phyloP scores from a whole-genome alignment of 2,113 vertebrate genomes.

The Pseudois nayaur region DNA sequence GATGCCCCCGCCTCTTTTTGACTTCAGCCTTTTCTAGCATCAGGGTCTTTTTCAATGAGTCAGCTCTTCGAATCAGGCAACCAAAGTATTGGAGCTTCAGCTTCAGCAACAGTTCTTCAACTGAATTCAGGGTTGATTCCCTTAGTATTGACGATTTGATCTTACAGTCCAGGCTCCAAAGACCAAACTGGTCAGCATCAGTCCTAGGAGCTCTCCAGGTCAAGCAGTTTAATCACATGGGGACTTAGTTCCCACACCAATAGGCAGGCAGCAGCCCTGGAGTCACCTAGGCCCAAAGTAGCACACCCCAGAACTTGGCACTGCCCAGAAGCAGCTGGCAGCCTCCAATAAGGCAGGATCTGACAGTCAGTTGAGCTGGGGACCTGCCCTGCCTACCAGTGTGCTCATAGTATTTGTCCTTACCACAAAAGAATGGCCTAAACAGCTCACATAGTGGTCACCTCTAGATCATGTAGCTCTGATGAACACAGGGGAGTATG shows the following conservation, averaged over 20 bases:
- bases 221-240: not conserved
- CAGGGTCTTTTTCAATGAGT: not conserved
- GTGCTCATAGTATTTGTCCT: not conserved
- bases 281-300: not conserved
- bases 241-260: not conserved
- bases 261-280: not conserved
- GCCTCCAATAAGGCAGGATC: not conserved
- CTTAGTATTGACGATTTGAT: not conserved
- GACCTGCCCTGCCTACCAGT: not conserved
- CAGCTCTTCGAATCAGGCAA: not conserved
- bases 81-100: not conserved
- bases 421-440: not conserved
- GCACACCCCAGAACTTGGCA: rapidly evolving
- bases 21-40: not conserved
- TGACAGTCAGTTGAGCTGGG: not conserved
- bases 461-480: not conserved
- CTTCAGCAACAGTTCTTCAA: not conserved
- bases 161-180: not conserved
- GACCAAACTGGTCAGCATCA: not conserved
- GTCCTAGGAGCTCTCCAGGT: not conserved
- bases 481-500: not conserved
- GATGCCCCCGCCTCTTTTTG: not conserved
- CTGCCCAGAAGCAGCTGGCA: not conserved
- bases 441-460: not conserved
- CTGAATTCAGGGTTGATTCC: not conserved